Evolutionary conservation across 1,140 invertebrate genomes (phyloP), one percentile per base, ranked within the genome.

Genomic region (Alviniconcha marisindica): DNA sequence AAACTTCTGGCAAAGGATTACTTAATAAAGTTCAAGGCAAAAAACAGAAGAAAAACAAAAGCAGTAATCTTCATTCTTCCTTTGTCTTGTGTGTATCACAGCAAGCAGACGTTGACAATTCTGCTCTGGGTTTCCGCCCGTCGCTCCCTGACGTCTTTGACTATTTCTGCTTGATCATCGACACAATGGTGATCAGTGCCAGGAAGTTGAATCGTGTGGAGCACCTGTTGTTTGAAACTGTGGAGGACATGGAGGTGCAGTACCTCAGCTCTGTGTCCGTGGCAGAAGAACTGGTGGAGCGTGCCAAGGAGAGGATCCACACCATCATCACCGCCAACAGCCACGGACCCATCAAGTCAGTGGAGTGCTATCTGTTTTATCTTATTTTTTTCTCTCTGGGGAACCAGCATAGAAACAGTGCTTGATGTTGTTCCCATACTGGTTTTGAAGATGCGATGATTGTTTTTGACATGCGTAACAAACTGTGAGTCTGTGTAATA

Each of bases 241-340:
- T 92, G 12, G 91, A 92, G 28, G 88, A 91, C 31, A 84, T 90
- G 21, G 83, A 89, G 14, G 77, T 82, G 12, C 86, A 84, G 1
- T 88, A 69, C 56, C 88, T 93, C 74, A 87, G 85, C 10, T 87
- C 88, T n/a, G 90, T 93, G 12, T 76, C 87, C 28, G 76, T 91
- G 28, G 86, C 90, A 28, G 93, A 94, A 79, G 91, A 93, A 69
- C 54, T 93, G 0, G 90, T 82, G 7, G 80, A 88, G 15, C 51
- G 77, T 15, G 88, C 89, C n/a, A 93, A 92, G 77, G 91, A 93
- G 12, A 92, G 94, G 83, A 94, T 95, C 31, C 83, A 95, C 60
- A 87, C 91, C 0, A 92, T 95, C 69, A 94, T 96, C 81, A 88
- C 92, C 44, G 89, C 90, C 0, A 97, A 97, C 92, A 91, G 94